phyloP scores from a whole-genome alignment of 2,113 vertebrate species.

The Andinoacara biseriatus region DNA sequence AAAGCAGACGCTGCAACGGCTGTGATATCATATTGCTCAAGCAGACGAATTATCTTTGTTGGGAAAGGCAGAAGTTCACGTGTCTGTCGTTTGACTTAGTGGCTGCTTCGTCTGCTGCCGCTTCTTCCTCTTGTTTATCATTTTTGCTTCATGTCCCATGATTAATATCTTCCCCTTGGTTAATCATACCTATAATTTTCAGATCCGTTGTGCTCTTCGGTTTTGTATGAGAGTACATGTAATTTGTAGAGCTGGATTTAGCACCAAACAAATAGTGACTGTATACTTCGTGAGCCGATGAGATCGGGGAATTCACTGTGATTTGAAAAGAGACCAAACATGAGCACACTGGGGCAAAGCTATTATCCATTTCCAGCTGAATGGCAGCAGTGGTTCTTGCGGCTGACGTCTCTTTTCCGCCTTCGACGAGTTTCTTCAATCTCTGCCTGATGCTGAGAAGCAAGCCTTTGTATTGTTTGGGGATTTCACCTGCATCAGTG shows the following conservation, averaged over 20 bases:
- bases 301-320: constrained; percentile 30
- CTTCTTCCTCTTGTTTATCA: constrained; percentile 6
- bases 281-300: constrained; percentile 3
- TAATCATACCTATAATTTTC: background rate
- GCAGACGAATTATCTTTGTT: background rate
- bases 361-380: constrained; percentile 49
- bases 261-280: constrained; percentile 14
- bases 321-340: constrained; percentile 50
- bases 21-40: constrained; percentile 15
- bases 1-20: constrained; percentile 4
- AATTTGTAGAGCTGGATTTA: background rate
- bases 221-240: background rate
- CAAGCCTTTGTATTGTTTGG: constrained; percentile 50
- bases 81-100: constrained; percentile 16
- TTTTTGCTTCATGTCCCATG: background rate
- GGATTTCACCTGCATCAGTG: constrained; percentile 85
- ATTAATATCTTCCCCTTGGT: constrained; percentile 2
- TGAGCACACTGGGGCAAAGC: constrained; percentile 22
- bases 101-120: constrained; percentile 20
- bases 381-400: constrained; percentile 42
- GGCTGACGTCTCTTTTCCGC: constrained; percentile 47
- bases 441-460: constrained; percentile 22
- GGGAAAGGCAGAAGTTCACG: constrained; percentile 51
- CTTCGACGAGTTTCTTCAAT: constrained; percentile 18
- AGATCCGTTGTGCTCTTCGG: background rate